phyloP scores from a whole-genome alignment of 2,797 vertebrate species.

The Taeniopygia guttata region DNA sequence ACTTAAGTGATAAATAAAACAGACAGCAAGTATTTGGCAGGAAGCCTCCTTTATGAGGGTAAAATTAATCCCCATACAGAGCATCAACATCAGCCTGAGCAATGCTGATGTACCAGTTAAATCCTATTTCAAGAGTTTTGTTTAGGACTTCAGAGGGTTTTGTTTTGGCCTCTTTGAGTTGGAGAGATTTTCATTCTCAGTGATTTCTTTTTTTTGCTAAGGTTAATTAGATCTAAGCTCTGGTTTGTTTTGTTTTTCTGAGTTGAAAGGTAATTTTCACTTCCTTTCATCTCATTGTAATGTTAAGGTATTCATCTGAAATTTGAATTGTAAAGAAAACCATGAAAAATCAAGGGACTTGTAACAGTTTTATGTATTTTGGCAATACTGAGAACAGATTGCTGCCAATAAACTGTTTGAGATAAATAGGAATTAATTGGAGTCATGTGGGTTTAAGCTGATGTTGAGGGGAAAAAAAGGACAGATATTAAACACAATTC shows the following conservation, averaged over 20 bases:
- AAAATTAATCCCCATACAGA: conserved; percentile 6
- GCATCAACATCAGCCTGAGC: background rate
- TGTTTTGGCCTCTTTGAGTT: conserved; percentile 4
- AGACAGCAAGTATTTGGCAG: background rate
- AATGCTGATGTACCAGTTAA: conserved; percentile 30
- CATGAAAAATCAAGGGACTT: conserved; percentile 58
- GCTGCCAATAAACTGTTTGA: conserved; percentile 73
- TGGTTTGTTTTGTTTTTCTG: conserved; percentile 42
- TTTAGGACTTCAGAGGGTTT: conserved; percentile 33
- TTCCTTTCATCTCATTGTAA: conserved; percentile 59
- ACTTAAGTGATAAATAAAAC: background rate
- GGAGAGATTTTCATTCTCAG: conserved; percentile 23
- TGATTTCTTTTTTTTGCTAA: conserved; percentile 34
- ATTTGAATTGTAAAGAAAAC: conserved; percentile 58
- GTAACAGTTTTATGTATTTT: conserved; percentile 69
- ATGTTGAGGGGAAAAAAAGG: conserved; percentile 55
- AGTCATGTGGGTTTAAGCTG: conserved; percentile 73
- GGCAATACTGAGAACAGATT: conserved; percentile 68
- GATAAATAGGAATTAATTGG: conserved; percentile 77
- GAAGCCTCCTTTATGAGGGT: background rate
- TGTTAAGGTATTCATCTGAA: conserved; percentile 52
- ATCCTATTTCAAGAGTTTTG: conserved; percentile 43
- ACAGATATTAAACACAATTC: conserved; percentile 67
- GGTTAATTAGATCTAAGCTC: conserved; percentile 55
- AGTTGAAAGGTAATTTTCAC: conserved; percentile 61